Percentiles rank a stretch among this genome's conserved stretches.
These are phyloP conservation scores for Parazoanthus swiftii DNA, from an alignment of 92 coral and sea anemone genomes.

Conservation along the genomic window DNA sequence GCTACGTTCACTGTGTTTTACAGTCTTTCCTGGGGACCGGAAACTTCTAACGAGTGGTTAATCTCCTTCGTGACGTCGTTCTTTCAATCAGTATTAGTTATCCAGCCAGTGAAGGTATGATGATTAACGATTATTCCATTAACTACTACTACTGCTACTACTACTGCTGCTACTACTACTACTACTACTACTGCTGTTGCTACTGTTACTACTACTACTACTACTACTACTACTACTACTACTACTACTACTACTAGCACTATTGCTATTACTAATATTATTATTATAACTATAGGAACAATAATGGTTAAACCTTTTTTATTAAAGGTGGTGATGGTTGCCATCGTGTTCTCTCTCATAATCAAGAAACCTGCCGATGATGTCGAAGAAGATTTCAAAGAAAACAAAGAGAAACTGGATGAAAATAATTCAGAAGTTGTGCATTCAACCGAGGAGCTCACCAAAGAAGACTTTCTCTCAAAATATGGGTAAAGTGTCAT, in stretches of 20 bases:
- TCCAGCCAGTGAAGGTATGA: constrained; percentile 81
- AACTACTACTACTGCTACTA: background rate
- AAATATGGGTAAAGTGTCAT: constrained; percentile 14
- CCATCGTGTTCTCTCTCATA: constrained; percentile 80
- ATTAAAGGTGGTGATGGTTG: constrained; percentile 57
- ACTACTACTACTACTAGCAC: background rate
- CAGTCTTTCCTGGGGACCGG: constrained; percentile 90
- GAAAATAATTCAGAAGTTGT: constrained; percentile 21
- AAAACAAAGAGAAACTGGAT: constrained; percentile 39
- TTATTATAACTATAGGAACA: background rate
- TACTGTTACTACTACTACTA: no score
- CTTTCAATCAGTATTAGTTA: constrained; percentile 81
- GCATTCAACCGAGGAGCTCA: constrained; percentile 21
- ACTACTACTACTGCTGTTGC: background rate
- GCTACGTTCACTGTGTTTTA: constrained; percentile 95
- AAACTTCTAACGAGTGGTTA: constrained; percentile 86
- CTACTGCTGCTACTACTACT: no score
- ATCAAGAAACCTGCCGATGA: constrained; percentile 79
- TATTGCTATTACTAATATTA: background rate
- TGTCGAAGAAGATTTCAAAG: constrained; percentile 52
- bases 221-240: background rate
- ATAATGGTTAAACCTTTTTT: background rate
- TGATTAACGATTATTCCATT: background rate
- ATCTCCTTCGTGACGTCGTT: constrained; percentile 85
- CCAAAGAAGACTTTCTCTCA: constrained; percentile 15